Percentiles rank a stretch among this genome's conserved stretches.
These are phyloP conservation scores for Tipula confusa DNA, from an alignment of 2,888 invertebrate genomes.

Conservation along the genomic window DNA sequence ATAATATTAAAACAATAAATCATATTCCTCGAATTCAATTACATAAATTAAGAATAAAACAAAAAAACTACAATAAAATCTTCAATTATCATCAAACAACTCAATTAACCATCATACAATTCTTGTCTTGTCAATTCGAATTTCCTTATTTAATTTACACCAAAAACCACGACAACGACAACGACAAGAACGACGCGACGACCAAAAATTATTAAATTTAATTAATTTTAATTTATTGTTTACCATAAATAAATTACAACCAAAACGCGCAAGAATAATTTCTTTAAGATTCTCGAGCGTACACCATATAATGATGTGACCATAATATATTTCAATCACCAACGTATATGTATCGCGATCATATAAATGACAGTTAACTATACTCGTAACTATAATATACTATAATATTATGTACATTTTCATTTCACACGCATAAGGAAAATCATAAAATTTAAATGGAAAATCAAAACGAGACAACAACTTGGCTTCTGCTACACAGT, in stretches of 20 bases:
- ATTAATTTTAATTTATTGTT: not conserved
- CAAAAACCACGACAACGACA: not conserved
- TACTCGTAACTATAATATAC: no score
- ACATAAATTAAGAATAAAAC: no score
- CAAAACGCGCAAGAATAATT: no score
- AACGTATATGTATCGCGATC: not conserved
- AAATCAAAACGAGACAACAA: not conserved
- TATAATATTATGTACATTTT: not conserved
- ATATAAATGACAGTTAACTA: not conserved
- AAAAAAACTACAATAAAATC: no score
- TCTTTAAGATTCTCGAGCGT: not conserved
- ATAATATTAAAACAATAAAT: no score
- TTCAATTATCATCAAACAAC: not conserved
- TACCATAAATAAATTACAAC: not conserved
- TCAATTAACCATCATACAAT: not conserved
- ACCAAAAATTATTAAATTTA: not conserved
- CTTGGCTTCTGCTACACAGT: no score
- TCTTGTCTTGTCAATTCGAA: not conserved
- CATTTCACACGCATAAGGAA: not conserved
- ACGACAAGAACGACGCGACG: no score
- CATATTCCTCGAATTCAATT: no score
- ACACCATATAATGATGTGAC: not conserved
- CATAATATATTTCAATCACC: not conserved
- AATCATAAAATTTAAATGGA: not conserved
- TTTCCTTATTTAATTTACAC: not conserved